Evolutionary conservation across 1,140 invertebrate genomes (phyloP), one percentile per base, ranked within the genome.

Genomic region (Acromyrmex heyeri): DNA sequence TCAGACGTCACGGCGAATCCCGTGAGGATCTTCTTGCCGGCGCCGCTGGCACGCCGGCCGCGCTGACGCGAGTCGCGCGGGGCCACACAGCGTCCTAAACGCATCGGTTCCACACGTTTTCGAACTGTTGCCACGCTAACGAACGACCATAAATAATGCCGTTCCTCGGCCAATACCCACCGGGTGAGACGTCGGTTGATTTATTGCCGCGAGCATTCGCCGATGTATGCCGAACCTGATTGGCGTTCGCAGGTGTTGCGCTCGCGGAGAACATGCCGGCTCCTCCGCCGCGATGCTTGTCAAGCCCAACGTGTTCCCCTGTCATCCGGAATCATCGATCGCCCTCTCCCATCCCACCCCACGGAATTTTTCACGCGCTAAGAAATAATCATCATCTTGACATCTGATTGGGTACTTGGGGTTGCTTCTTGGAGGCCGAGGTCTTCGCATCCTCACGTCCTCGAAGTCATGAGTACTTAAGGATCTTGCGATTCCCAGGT

Each of bases 101-200:
- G 87, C 86, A 86, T 90, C 89, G 86, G 82, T 85, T 78, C 87
- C 83, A 89, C 78, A 86, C 86, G 90, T 89, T 87, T 91, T 81
- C 88, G 90, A 89, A 89, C 87, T 89, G 87, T 91, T 91, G 89
- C 86, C 90, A 62, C 88, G 91, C 92, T 93, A 93, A 93, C 92
- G 92, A 93, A 93, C 88, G 86, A 75, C 88, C 86, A 93, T 93
- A 93, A 93, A 93, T 93, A 93, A 93, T 89, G 72, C 73, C 79
- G 73, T 83, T 78, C 73, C 65, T 18, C 82, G 55, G 79, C 38
- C 48, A 50, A 62, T 88, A 86, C 85, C 77, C 88, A 90, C 87
- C 69, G 90, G 85, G 88, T 90, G 89, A 92, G 91, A 91, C 87
- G 90, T 81, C 86, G 82, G 70, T 89, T 94, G 93, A 94, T 94